A percentile compares a stretch with the other conserved stretches of the same genome.
Evolutionary conservation across 92 coral and sea anemone species (phyloP).

Genomic region (Actinostola sp.): DNA sequence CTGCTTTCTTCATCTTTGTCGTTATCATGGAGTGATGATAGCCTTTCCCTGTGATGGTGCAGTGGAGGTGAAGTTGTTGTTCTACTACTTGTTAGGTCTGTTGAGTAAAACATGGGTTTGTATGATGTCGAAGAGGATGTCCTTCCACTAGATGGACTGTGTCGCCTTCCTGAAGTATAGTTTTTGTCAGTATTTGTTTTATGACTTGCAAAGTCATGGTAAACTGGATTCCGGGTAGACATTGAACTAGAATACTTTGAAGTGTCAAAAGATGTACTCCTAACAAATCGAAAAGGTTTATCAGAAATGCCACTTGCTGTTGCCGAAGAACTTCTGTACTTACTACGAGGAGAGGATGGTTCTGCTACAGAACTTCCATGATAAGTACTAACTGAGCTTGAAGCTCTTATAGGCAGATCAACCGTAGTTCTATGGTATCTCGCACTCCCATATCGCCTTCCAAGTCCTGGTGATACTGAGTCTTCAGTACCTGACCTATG

Average conservation of each 20-base stretch:
- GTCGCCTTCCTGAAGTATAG: not conserved
- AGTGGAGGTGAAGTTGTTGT: slow-evolving; percentile 13
- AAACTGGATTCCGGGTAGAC: not conserved
- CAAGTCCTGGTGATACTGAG: slow-evolving; percentile 27
- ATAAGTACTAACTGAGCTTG: slow-evolving; percentile 5
- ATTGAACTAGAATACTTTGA: slow-evolving; percentile 3
- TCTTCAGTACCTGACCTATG: too few relatives aligned
- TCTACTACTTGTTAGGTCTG: not conserved
- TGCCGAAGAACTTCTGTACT: not conserved
- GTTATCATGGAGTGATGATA: slow-evolving; percentile 8
- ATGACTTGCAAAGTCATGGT: slow-evolving; percentile 22
- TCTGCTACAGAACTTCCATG: not conserved
- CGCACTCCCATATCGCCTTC: slow-evolving; percentile 48
- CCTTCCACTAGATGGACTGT: not conserved
- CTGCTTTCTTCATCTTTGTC: slow-evolving; percentile 9
- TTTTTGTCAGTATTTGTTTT: not conserved
- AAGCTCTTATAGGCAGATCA: slow-evolving; percentile 8
- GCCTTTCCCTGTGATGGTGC: not conserved
- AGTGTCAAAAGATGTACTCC: slow-evolving; percentile 1
- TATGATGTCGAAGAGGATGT: slow-evolving; percentile 7
- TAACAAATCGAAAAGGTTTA: slow-evolving; percentile 7
- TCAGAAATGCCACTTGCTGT: not conserved
- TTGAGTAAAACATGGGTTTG: slow-evolving; percentile 1
- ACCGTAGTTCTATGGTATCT: slow-evolving; percentile 35
- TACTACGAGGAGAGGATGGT: slow-evolving; percentile 12